Evolutionary conservation across 2,888 invertebrate species (phyloP), one percentile per base, ranked within the genome.

Genomic region (Noctua fimbriata): DNA sequence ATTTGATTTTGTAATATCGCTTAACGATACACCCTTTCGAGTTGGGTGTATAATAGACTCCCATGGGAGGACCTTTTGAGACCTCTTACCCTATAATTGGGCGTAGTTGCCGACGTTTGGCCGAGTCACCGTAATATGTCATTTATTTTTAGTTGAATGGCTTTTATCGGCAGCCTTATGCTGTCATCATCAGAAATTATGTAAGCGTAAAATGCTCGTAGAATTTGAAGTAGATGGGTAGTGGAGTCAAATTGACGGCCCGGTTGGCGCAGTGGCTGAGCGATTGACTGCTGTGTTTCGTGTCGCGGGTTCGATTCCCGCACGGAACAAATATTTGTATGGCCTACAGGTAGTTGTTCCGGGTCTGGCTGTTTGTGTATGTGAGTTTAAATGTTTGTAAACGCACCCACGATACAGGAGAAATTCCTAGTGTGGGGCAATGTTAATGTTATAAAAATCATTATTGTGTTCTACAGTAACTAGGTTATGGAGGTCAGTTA

Each of bases 1-100:
- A 92, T 90, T 90, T 85, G 90, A 92, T 92, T 90, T 81, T 80
- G 84, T 86, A 90, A 89, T 89, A 90, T 87, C 87, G 82, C 79
- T 88, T 88, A 88, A 88, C 86, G 88, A 90, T 88, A 87, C 86
- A 88, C 90, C 89, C 88, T 88, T 90, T 89, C 85, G 72, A 91
- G 89, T 87, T 81, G 89, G 78, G 69, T 76, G 86, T 88, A 88
- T 92, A 90, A 92, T 92, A 88, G 88, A 85, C 86, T 89, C 92
- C 90, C 88, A 79, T 71, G 90, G 90, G 92, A 85, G 41, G 79
- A 79, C 89, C 88, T 85, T 89, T 85, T 74, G 86, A 81, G 82
- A 89, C 87, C 90, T 87, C 88, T 89, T 89, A 87, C 79, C 82
- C 81, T 70, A 69, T 89, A 89, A 88, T 89, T 89, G 90, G 83